A percentile compares a stretch with the other conserved stretches of the same genome.
These are phyloP conservation scores for Heptranchias perlo DNA, from an alignment of 2,113 vertebrate genomes.

Conservation along the genomic window DNA sequence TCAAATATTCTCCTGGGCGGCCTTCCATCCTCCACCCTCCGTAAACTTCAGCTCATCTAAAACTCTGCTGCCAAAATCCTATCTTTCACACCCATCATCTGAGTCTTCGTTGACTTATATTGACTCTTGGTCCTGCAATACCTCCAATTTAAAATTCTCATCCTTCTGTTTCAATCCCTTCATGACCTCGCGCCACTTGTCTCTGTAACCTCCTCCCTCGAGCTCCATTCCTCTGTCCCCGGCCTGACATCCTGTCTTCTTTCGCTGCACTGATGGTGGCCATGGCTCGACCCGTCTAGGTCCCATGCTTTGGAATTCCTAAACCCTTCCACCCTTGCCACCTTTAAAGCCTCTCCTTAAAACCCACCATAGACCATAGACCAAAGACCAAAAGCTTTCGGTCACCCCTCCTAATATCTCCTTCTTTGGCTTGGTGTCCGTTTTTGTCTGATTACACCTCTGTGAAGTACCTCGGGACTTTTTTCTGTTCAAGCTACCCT, in stretches of 20 bases:
- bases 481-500: background rate
- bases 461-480: background rate
- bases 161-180: background rate
- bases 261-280: background rate
- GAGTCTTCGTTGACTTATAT: background rate
- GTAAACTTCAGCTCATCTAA: background rate
- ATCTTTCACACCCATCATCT: background rate
- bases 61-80: background rate
- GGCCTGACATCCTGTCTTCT: background rate
- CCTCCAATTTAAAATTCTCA: background rate
- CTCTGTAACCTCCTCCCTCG: background rate
- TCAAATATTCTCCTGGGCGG: background rate
- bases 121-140: background rate
- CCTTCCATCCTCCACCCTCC: background rate
- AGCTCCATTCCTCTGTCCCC: background rate
- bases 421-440: background rate
- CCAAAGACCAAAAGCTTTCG: background rate
- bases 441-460: background rate
- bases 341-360: background rate
- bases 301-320: background rate
- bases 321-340: background rate
- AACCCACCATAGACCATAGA: too few relatives aligned
- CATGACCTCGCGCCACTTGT: background rate
- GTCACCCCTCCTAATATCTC: background rate
- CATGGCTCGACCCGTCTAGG: background rate